Conservation (phyloP, 2,797 vertebrate genomes). For the Danio albolineatus region DNA sequence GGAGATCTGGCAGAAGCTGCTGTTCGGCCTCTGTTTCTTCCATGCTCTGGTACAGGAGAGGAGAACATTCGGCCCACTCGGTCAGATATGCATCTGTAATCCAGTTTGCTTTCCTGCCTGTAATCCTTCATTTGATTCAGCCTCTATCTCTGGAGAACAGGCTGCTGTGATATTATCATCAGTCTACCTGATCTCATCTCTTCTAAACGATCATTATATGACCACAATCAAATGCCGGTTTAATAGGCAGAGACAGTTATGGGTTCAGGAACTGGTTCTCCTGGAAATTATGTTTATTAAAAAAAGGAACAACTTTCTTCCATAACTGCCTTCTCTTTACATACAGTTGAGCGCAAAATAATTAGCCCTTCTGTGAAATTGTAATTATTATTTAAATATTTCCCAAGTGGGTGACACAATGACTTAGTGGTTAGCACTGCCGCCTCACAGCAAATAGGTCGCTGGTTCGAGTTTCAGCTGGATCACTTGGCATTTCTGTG, state of each 20-base stretch:
- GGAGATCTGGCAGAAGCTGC: constrained; percentile 87
- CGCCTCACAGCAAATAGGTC: too few relatives aligned
- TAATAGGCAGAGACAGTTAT: not conserved
- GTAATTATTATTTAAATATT: too few relatives aligned
- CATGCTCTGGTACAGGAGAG: constrained; percentile 94
- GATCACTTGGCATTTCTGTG: too few relatives aligned
- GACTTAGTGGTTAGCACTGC: too few relatives aligned
- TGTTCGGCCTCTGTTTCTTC: constrained; percentile 94
- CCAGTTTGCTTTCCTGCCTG: not conserved
- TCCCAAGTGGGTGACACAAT: too few relatives aligned
- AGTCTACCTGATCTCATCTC: constrained; percentile 1
- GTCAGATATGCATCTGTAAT: constrained; percentile 72
- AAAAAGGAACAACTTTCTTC: not conserved
- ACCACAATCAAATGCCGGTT: not conserved
- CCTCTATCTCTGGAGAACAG: not conserved
- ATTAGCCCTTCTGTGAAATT: too few relatives aligned
- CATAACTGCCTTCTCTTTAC: too few relatives aligned
- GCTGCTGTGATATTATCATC: not conserved
- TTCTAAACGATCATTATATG: not conserved
- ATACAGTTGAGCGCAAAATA: too few relatives aligned
- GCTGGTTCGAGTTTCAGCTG: too few relatives aligned
- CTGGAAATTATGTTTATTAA: not conserved
- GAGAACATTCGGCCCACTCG: constrained; percentile 90
- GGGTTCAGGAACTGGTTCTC: not conserved
- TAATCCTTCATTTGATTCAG: not conserved